These are phyloP conservation scores for Heliconius congener DNA, from an alignment of 1,140 invertebrate genomes.

Conservation along the genomic window DNA sequence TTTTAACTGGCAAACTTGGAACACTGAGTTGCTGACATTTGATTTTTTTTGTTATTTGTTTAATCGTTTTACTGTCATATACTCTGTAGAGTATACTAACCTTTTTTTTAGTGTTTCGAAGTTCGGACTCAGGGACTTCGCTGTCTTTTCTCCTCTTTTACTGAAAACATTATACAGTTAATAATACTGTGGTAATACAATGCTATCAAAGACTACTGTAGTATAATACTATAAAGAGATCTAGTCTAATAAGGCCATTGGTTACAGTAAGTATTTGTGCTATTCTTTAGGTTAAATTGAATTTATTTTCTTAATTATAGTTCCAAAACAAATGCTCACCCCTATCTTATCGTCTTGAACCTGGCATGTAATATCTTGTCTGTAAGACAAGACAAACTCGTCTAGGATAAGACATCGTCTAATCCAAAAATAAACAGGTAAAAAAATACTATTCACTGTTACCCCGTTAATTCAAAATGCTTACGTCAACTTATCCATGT, in stretches of 20 bases:
- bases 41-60: neutral
- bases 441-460: too few species aligned
- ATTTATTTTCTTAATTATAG: neutral
- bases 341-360: too few species aligned
- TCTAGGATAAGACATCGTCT: too few species aligned
- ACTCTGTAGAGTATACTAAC: too few species aligned
- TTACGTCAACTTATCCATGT: too few species aligned
- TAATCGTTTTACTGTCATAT: neutral
- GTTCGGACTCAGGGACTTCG: neutral
- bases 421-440: too few species aligned
- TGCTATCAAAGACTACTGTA: neutral
- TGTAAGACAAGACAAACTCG: too few species aligned
- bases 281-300: conserved; percentile 30
- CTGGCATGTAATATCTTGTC: too few species aligned
- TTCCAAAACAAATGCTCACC: too few species aligned
- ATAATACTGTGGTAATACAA: neutral
- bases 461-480: too few species aligned
- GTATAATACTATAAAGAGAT: neutral
- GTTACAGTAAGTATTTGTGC: neutral
- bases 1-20: neutral
- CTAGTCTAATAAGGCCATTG: neutral
- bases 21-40: neutral
- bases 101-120: neutral
- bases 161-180: neutral
- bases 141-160: neutral